Conservation (phyloP, 2,888 invertebrate species). For the Melieria picta region DNA sequence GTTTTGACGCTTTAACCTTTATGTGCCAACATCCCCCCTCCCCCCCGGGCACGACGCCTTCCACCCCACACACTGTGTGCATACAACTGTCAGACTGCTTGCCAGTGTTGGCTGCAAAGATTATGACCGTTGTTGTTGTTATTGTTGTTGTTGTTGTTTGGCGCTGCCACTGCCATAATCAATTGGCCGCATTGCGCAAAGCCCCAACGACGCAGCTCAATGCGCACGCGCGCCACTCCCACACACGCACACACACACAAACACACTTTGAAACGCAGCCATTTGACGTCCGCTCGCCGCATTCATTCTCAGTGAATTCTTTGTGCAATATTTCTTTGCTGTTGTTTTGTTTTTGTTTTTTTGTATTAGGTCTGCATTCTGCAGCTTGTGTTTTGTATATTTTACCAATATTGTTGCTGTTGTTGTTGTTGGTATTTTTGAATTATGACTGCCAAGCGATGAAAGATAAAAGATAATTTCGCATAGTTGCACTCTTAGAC, state of each 20-base stretch:
- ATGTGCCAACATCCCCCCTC: neutral
- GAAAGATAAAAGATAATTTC: slow-evolving; percentile 38
- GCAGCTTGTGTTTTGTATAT: no score
- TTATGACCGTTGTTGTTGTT: slow-evolving; percentile 17
- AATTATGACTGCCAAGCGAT: slow-evolving; percentile 40
- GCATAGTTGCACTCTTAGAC: slow-evolving; percentile 40
- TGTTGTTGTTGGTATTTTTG: slow-evolving; percentile 24
- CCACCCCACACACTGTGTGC: neutral
- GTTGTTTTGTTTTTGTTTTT: no score
- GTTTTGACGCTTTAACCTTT: slow-evolving; percentile 36
- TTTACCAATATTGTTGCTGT: neutral
- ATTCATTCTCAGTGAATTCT: no score
- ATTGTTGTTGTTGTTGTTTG: neutral
- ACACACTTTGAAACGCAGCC: neutral
- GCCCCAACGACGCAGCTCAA: neutral
- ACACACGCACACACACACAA: slow-evolving; percentile 28
- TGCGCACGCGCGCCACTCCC: slow-evolving; percentile 45
- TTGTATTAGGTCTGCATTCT: no score
- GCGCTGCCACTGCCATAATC: slow-evolving; percentile 22
- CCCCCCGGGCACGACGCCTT: neutral
- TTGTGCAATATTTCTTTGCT: no score
- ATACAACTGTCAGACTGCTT: slow-evolving; percentile 14
- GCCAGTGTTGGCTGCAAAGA: neutral
- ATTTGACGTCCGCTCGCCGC: no score
- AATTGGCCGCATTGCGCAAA: slow-evolving; percentile 13